Conservation (phyloP, 2,797 vertebrate species). For the Pipistrellus pygmaeus region DNA sequence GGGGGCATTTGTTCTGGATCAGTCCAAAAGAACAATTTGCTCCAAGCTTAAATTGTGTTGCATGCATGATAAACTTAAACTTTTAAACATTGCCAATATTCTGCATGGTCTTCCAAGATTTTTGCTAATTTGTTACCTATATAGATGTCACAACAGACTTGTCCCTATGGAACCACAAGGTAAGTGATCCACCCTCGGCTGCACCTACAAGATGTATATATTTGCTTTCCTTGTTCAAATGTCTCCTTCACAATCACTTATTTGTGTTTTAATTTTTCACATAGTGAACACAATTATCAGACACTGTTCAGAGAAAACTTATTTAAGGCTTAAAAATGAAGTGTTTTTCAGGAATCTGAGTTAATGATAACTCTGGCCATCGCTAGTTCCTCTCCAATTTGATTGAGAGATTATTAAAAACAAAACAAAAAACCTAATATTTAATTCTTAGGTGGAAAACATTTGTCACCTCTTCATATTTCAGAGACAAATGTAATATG, state of each 20-base stretch:
- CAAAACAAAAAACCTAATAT: background rate
- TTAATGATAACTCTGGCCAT: background rate
- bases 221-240: slow-evolving; percentile 13
- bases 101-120: slow-evolving; percentile 68
- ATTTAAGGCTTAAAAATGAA: slow-evolving; percentile 57
- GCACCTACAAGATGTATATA: background rate
- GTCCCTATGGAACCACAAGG: slow-evolving; percentile 65
- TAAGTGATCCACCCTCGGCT: background rate
- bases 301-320: slow-evolving; percentile 60
- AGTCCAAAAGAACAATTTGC: fast-evolving
- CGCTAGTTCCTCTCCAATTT: slow-evolving; percentile 14
- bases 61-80: background rate
- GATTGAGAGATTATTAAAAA: background rate
- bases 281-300: background rate
- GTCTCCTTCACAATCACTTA: slow-evolving; percentile 58
- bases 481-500: slow-evolving; percentile 40
- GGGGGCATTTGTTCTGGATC: slow-evolving; percentile 16
- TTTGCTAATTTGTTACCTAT: slow-evolving; percentile 50
- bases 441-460: slow-evolving; percentile 19
- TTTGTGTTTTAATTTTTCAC: slow-evolving; percentile 48
- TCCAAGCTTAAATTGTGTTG: slow-evolving; percentile 57
- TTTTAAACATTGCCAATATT: slow-evolving; percentile 68
- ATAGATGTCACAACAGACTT: slow-evolving; percentile 54
- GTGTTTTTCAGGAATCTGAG: slow-evolving; percentile 8
- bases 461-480: slow-evolving; percentile 50